Percentiles rank a stretch among this genome's conserved stretches.
Evolutionary conservation across 2,797 vertebrate species (phyloP).

Genomic region (Lepidocolaptes lacrymiger): DNA sequence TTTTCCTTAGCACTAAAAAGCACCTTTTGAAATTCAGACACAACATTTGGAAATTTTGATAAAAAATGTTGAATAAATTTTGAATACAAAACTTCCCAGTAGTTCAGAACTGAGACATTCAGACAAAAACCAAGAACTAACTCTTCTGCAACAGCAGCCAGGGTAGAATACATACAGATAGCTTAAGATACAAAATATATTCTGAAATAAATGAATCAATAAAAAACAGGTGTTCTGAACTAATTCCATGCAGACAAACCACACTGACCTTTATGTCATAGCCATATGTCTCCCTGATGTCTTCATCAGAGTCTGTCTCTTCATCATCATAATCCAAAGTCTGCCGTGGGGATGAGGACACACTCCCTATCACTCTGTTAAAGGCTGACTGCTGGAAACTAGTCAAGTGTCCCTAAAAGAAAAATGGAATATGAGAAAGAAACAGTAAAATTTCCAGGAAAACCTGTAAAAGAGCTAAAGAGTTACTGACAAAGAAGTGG

Average conservation of each 20-base stretch:
- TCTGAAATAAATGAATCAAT: not conserved
- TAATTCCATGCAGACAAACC: not conserved
- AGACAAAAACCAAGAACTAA: not conserved
- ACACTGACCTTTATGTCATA: slow-evolving; percentile 89
- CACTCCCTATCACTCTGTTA: slow-evolving; percentile 83
- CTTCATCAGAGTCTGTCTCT: slow-evolving; percentile 97
- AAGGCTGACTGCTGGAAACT: slow-evolving; percentile 97
- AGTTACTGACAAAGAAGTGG: not conserved
- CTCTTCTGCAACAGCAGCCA: not conserved
- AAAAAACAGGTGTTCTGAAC: not conserved
- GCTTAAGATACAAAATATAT: not conserved
- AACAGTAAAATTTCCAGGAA: not conserved
- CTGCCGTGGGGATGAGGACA: slow-evolving; percentile 89
- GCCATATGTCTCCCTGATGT: slow-evolving; percentile 94
- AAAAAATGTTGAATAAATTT: not conserved
- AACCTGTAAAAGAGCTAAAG: not conserved
- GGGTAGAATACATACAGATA: accelerated
- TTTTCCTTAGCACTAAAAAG: not conserved
- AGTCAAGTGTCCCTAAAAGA: slow-evolving; percentile 91
- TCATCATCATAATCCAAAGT: slow-evolving; percentile 95
- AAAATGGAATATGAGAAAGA: not conserved
- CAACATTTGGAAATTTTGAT: not conserved
- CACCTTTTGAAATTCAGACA: not conserved
- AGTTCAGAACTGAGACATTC: not conserved
- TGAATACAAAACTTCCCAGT: not conserved